These are phyloP conservation scores for Drosophila crucigera DNA, from an alignment of 2,888 invertebrate species.

Conservation along the genomic window DNA sequence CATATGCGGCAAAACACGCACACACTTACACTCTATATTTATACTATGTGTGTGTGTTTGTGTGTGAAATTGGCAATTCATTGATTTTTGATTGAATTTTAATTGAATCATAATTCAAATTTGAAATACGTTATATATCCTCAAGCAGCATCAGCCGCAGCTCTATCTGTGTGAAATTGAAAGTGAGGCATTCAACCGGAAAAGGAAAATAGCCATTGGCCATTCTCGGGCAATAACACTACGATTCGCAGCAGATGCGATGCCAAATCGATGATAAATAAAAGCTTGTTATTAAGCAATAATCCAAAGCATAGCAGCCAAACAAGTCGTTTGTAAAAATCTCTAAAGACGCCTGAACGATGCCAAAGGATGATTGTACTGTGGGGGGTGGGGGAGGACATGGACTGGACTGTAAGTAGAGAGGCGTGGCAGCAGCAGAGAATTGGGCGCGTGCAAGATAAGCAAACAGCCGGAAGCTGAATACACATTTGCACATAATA, in stretches of 20 bases:
- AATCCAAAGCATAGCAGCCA: conserved; percentile 62
- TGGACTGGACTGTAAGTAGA: not conserved
- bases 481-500: conserved; percentile 59
- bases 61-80: conserved; percentile 54
- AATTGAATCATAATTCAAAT: conserved; percentile 73
- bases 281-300: conserved; percentile 72
- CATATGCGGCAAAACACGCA: conserved; percentile 45
- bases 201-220: conserved; percentile 46
- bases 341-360: conserved; percentile 23
- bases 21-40: conserved; percentile 2
- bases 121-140: conserved; percentile 13
- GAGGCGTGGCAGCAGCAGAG: conserved; percentile 17
- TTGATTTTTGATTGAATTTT: conserved; percentile 76
- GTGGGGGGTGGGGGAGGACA: not conserved
- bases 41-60: conserved; percentile 16
- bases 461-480: conserved; percentile 53
- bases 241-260: conserved; percentile 47
- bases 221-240: conserved; percentile 36
- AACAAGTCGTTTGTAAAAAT: conserved; percentile 58
- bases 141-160: not conserved
- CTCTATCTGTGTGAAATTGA: conserved; percentile 37
- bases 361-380: conserved; percentile 7
- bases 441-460: conserved; percentile 54
- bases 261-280: conserved; percentile 77
- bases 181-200: conserved; percentile 46